Evolutionary conservation across 1,140 invertebrate species (phyloP), one percentile per base, ranked within the genome.

Genomic region (Ceratoteleas bidentatus): DNA sequence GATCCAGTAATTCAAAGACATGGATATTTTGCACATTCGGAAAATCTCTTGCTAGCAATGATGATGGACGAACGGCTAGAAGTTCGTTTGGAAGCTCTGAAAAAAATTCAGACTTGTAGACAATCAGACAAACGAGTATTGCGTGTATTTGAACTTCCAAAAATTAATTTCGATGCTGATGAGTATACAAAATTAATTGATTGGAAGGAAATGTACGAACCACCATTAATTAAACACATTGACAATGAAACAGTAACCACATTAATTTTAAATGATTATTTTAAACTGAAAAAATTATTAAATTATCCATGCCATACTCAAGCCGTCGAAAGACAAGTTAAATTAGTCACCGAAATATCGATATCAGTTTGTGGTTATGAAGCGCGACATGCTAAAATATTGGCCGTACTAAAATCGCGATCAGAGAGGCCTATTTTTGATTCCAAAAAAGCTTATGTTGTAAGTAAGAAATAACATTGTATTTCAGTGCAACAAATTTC

Each of bases 41-140:
- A 69, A 58, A 49, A 57, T 16, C 10, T 69, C 34, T 40, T 69
- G 15, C 16, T 69, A 10, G 16, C 53, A 10, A 69, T 69, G 65
- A 36, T 49, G 9, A 34, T n/a, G 13, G 65, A 69, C 32, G 53
- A 69, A 7, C 14, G 15, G 1, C 0, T 50, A 16, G 65, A 57
- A 34, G 13, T 38, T 36, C 56, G 65, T 50, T 14, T 38, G 8
- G 45, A 38, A 24, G 53, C 53, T 36, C 11, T 69, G 16, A 14
- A 11, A 0, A 9, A 6, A 24, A 52, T 52, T 24, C 0, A 24
- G 8, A 32, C 14, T 7, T 52, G 50, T 52, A 52, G 50, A 49
- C 8, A 43, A 43, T 9, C 40, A 10, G 6, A 43, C n/a, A 43
- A 43, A 43, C 40, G 1, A 43, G 40, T 1, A 24, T 24, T 43